Evolutionary conservation across 2,888 invertebrate species (phyloP).

Genomic region (Thysanoteuthis rhombus): DNA sequence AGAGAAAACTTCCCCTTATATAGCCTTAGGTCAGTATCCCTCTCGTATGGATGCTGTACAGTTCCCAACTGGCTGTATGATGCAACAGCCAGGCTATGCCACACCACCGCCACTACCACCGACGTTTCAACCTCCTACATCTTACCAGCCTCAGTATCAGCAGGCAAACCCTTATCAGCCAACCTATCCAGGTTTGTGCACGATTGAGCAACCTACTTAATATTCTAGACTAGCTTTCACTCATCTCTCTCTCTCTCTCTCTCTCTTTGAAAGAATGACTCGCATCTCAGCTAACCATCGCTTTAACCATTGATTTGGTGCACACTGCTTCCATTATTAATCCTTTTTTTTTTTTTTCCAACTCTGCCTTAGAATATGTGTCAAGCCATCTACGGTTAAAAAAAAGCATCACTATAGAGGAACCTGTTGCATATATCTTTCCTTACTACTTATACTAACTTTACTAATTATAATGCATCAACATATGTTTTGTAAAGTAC

Average conservation of each 20-base stretch:
- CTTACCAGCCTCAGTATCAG: conserved; percentile 30
- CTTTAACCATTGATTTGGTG: conserved; percentile 14
- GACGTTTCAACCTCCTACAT: conserved; percentile 23
- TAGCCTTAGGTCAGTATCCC: conserved; percentile 28
- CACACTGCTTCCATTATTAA: not conserved
- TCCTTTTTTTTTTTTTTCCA: not conserved
- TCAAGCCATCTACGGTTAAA: conserved; percentile 16
- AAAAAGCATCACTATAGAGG: not conserved
- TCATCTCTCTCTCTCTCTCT: conserved; percentile 16
- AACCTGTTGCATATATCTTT: not conserved
- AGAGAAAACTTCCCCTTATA: conserved; percentile 27
- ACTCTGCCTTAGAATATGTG: conserved; percentile 20
- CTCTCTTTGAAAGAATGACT: conserved; percentile 18
- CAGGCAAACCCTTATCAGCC: conserved; percentile 32
- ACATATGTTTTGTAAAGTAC: too few relatives aligned
- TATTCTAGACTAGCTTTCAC: conserved; percentile 30
- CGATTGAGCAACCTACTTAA: conserved; percentile 29
- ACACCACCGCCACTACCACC: conserved; percentile 29
- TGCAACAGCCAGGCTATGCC: conserved; percentile 28
- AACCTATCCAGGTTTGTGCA: conserved; percentile 30
- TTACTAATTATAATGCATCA: not conserved
- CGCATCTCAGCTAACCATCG: conserved; percentile 14
- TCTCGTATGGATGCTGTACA: conserved; percentile 21
- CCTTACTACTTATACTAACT: not conserved
- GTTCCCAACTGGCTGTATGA: conserved; percentile 18